Percentiles rank a stretch among this genome's conserved stretches.
Conservation (phyloP, 2,797 vertebrate species). For the Parauchenoglanis ngamensis region DNA sequence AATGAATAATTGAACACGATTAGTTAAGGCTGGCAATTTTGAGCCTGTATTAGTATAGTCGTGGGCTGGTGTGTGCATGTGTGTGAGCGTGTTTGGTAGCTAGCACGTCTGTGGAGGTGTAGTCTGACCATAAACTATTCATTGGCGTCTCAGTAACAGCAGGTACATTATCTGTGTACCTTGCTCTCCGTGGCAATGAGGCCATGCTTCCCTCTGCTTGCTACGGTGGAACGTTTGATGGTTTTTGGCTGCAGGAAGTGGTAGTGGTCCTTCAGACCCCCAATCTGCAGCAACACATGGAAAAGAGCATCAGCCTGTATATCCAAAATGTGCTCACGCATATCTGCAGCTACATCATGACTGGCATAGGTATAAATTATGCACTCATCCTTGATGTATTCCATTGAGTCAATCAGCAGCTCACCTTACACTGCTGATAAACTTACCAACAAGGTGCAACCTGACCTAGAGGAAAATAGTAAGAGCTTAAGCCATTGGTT, state of each 20-base stretch:
- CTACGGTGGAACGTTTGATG: constrained; percentile 79
- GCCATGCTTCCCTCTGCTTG: constrained; percentile 82
- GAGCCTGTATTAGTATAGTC: constrained; percentile 11
- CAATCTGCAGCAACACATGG: constrained; percentile 78
- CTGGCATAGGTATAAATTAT: constrained; percentile 72
- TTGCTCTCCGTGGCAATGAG: constrained; percentile 87
- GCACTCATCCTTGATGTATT: constrained; percentile 63
- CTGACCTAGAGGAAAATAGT: constrained; percentile 62
- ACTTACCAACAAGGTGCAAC: constrained; percentile 71
- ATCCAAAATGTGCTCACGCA: constrained; percentile 12
- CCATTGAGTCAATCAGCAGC: constrained; percentile 59
- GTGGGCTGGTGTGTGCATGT: neutral
- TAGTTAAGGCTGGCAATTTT: constrained; percentile 31
- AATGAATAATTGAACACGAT: constrained; percentile 38
- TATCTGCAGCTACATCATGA: constrained; percentile 33
- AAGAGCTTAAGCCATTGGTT: constrained; percentile 52
- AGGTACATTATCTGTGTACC: constrained; percentile 80
- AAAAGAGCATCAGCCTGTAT: constrained; percentile 42
- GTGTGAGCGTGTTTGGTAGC: neutral
- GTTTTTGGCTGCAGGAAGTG: constrained; percentile 86
- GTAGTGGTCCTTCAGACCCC: constrained; percentile 86
- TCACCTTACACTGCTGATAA: constrained; percentile 73
- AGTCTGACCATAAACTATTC: constrained; percentile 83
- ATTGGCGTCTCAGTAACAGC: constrained; percentile 59
- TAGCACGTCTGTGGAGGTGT: constrained; percentile 54